Evolutionary conservation across 2,888 invertebrate species (phyloP).

Genomic region (Celastrina argiolus): DNA sequence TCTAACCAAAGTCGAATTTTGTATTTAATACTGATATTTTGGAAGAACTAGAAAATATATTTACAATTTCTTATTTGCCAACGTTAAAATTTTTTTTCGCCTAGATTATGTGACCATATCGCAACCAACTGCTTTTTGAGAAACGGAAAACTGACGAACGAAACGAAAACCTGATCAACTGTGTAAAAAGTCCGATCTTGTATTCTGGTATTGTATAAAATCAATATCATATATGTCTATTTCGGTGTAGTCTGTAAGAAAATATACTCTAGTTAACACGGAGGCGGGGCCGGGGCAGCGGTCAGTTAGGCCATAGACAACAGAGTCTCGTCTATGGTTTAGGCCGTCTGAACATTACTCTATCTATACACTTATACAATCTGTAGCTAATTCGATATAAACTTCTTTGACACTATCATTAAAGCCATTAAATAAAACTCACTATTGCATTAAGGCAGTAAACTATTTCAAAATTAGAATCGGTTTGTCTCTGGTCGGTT

Average conservation of each 20-base stretch:
- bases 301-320: constrained; percentile 30
- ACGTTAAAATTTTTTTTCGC: constrained; percentile 63
- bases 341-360: constrained; percentile 12
- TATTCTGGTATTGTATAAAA: constrained; percentile 77
- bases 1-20: constrained; percentile 76
- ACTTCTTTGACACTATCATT: constrained; percentile 1
- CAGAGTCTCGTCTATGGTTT: not conserved
- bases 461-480: constrained; percentile 10
- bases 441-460: not conserved
- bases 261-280: constrained; percentile 74
- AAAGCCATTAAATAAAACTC: constrained; percentile 2
- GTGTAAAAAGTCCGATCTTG: constrained; percentile 78
- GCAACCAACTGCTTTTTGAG: constrained; percentile 65
- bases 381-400: constrained; percentile 5
- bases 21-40: constrained; percentile 78
- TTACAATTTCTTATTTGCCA: constrained; percentile 71
- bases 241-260: constrained; percentile 69
- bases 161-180: constrained; percentile 52
- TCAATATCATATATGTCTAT: constrained; percentile 70
- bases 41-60: constrained; percentile 77
- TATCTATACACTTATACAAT: constrained; percentile 17
- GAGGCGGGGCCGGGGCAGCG: constrained; percentile 46
- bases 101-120: constrained; percentile 72
- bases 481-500: constrained; percentile 7
- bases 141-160: constrained; percentile 48